Percentiles rank a stretch among this genome's conserved stretches.
These are phyloP conservation scores for Drosophila paramelanica DNA, from an alignment of 2,888 invertebrate genomes.

Conservation along the genomic window DNA sequence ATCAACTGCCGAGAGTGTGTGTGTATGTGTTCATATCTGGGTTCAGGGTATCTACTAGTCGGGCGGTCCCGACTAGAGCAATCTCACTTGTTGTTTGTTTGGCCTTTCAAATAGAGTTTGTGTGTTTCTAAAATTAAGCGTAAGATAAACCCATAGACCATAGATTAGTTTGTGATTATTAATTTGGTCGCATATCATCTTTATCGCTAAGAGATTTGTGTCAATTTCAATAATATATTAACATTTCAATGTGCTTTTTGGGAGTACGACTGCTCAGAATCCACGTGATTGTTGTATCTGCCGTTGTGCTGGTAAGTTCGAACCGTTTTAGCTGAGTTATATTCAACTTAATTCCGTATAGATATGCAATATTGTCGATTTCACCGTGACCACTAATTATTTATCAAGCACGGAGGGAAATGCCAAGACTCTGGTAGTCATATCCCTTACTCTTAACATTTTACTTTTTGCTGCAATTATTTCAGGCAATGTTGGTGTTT, in stretches of 20 bases:
- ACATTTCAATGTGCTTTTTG: slow-evolving; percentile 35
- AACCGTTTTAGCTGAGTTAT: neutral
- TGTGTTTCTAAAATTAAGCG: too few species aligned
- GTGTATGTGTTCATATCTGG: too few species aligned
- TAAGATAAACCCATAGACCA: too few species aligned
- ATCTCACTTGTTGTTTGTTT: too few species aligned
- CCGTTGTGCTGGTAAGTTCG: slow-evolving; percentile 17
- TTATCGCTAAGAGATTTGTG: neutral
- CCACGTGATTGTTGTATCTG: neutral
- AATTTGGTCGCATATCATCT: neutral
- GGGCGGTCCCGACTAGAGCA: too few species aligned
- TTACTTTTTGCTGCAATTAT: slow-evolving; percentile 3
- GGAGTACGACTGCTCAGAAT: slow-evolving; percentile 1
- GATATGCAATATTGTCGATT: slow-evolving; percentile 21
- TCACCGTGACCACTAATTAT: neutral
- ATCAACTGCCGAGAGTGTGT: too few species aligned
- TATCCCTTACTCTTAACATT: slow-evolving; percentile 11
- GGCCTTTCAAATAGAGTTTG: too few species aligned
- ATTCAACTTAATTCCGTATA: neutral
- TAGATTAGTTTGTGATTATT: neutral
- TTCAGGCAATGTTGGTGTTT: slow-evolving; percentile 15
- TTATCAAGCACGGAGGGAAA: neutral
- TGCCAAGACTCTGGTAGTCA: neutral
- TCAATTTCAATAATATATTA: neutral
- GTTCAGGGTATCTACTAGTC: too few species aligned